These are phyloP conservation scores for Thaumatotibia leucotreta DNA, from an alignment of 1,140 invertebrate genomes.

Conservation along the genomic window DNA sequence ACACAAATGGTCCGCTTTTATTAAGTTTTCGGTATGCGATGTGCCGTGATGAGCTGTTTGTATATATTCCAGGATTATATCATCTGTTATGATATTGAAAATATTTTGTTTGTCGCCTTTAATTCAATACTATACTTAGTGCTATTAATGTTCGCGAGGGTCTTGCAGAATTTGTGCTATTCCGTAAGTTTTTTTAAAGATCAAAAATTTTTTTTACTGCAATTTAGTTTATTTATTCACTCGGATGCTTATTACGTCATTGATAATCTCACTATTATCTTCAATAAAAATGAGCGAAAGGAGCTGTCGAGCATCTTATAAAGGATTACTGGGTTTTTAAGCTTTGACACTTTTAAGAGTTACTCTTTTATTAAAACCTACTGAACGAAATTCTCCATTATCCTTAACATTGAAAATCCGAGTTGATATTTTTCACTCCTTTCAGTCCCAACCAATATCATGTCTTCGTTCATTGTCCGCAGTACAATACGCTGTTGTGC, in stretches of 20 bases:
- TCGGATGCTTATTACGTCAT: no score
- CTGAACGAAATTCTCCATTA: background rate
- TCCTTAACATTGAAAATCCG: slow-evolving; percentile 1
- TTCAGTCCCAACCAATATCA: slow-evolving; percentile 7
- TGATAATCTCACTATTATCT: no score
- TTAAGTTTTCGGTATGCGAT: slow-evolving; percentile 39
- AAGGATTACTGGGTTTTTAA: background rate
- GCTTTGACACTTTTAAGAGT: background rate
- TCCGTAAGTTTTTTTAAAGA: no score
- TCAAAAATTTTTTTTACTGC: no score
- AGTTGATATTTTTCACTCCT: slow-evolving; percentile 4
- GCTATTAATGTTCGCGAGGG: no score
- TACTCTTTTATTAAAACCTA: background rate
- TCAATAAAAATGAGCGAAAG: background rate
- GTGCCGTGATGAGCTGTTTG: slow-evolving; percentile 20
- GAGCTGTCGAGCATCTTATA: background rate
- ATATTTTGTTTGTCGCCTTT: no score
- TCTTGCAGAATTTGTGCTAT: no score
- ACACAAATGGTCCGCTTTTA: slow-evolving; percentile 45
- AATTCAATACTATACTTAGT: no score
- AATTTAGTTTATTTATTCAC: no score
- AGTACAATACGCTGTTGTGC: slow-evolving; percentile 19
- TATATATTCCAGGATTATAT: slow-evolving; percentile 15
- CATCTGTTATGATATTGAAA: no score
- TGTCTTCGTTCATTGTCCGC: slow-evolving; percentile 9